These are phyloP conservation scores for Lipophrys pholis DNA, from an alignment of 2,113 vertebrate species.

Conservation along the genomic window DNA sequence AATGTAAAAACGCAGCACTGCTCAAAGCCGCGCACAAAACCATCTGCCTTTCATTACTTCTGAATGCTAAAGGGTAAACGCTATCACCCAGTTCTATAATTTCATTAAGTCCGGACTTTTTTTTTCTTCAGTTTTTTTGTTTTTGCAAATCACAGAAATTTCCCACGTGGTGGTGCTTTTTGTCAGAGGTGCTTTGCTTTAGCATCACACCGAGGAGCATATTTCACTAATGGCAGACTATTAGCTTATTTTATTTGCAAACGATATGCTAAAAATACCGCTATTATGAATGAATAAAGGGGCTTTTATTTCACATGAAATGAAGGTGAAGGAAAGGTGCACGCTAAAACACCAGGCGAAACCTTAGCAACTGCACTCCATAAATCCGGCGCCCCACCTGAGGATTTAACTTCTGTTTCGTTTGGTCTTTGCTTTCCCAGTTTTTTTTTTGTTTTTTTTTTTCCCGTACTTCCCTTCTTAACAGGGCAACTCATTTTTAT, in stretches of 20 bases:
- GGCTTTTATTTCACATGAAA: not conserved
- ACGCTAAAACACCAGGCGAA: not conserved
- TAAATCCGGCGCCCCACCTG: slow-evolving; percentile 55
- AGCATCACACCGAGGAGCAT: not conserved
- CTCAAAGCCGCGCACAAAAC: slow-evolving; percentile 13
- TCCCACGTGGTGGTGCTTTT: not conserved
- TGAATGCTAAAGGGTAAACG: not conserved
- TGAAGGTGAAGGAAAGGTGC: not conserved
- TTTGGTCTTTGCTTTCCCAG: not conserved
- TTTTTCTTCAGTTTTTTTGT: not conserved
- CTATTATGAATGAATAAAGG: not conserved
- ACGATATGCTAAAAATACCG: not conserved
- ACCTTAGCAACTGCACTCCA: slow-evolving; percentile 77
- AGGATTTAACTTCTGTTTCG: slow-evolving; percentile 38
- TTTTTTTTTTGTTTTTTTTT: slow-evolving; percentile 2
- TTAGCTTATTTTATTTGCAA: not conserved
- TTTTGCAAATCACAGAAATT: not conserved
- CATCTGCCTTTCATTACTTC: slow-evolving; percentile 41
- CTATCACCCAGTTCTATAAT: not conserved
- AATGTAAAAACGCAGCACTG: slow-evolving; percentile 40
- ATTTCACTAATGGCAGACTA: not conserved
- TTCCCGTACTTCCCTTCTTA: slow-evolving; percentile 79
- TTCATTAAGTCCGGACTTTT: slow-evolving; percentile 5
- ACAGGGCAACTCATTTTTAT: slow-evolving; percentile 88
- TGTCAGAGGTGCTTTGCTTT: not conserved